Evolutionary conservation across 2,888 invertebrate species (phyloP), one percentile per base, ranked within the genome.

Genomic region (Epsilonema sp.): DNA sequence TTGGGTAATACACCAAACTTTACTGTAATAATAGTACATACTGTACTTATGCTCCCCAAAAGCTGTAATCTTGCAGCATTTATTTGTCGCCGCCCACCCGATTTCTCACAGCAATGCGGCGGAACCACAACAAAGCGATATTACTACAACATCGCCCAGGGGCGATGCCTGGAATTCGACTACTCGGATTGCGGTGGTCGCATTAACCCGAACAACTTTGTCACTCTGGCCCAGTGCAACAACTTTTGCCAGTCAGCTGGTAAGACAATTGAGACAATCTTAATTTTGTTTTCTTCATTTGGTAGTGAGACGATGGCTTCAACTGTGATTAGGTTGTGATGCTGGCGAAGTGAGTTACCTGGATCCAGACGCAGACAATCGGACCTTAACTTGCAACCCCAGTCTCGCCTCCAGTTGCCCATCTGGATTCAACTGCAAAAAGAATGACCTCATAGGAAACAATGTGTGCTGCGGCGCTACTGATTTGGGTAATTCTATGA

Each of bases 171-270:
- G 25, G 52, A 49, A 20, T 56, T 56, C 45, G 48, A 49, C 53
- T 31, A 47, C 59, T 51, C 51, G 59, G 59, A 60, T 21, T 60
- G 59, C 40, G 55, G 57, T 25, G 53, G 53, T n/a, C n/a, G n/a
- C n/a, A n/a, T n/a, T n/a, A 54, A 54, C 43, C 37, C 52, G 49
- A 57, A 57, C 50, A 59, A 58, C 46, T 61, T 59, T 41, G 56
- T 46, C 5, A 53, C 58, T 1, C 48, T 52, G 20, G 49, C 51
- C 0, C 58, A 59, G 40, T 61, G 61, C 52, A 53, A 54, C 36
- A 61, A 60, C 40, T 61, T 59, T 48, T 61, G 61, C 47, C 52
- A 55, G 22, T 57, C 59, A 2, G 53, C 58, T 1, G 59, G 56
- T 48, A 20, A 21, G 26, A 19, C 19, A 26, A n/a, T n/a, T n/a